Conservation (phyloP, 2,113 vertebrate genomes). For the Gobiocypris rarus region DNA sequence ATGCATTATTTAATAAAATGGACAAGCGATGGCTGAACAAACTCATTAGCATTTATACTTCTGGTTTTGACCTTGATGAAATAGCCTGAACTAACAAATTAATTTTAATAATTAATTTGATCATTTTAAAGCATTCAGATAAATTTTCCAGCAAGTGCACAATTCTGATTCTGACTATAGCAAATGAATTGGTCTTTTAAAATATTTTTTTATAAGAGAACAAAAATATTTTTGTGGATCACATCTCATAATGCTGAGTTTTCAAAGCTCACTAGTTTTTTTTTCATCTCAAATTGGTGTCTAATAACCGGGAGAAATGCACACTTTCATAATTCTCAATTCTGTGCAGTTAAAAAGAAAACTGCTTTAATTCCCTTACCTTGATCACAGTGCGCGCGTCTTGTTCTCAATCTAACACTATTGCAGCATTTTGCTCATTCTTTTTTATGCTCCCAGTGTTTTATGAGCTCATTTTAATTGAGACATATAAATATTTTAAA, state of each 20-base stretch:
- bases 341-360: background rate
- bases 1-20: background rate
- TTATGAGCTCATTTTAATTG: background rate
- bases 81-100: background rate
- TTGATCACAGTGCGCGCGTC: background rate
- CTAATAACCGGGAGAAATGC: background rate
- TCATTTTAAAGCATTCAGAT: background rate
- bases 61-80: background rate
- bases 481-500: background rate
- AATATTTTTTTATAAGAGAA: background rate
- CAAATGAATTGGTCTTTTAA: rapidly evolving
- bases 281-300: background rate
- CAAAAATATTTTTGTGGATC: too few species aligned
- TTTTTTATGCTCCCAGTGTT: background rate
- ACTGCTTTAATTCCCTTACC: background rate
- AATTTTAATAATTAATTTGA: background rate
- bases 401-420: background rate
- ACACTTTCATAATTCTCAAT: background rate
- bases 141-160: background rate
- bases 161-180: background rate
- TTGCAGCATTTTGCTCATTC: background rate
- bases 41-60: conserved; percentile 1
- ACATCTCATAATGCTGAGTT: background rate
- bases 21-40: background rate
- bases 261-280: background rate